Base-by-base conservation (phyloP, 2,888 invertebrate genomes). In the Helicoverpa assulta region DNA sequence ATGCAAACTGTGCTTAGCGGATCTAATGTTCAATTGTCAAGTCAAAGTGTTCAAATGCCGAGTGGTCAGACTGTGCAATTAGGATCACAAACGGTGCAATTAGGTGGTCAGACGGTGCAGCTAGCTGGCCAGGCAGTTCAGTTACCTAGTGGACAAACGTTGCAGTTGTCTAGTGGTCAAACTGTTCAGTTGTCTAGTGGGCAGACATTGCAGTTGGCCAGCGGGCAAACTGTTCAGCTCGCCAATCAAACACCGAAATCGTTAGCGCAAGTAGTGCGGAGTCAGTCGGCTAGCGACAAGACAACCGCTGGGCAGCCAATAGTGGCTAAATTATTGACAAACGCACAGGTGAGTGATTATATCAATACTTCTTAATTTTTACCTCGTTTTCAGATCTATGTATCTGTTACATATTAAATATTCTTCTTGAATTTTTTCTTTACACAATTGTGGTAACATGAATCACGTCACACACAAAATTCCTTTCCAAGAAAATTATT, bases 301-400 rank as follows among this genome's bases (percentile, higher is more conserved):
- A 47, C 91, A n/a, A 43, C 74, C 8, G 59, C 77, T 5, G 82
- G 87, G 85, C 96, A 95, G 86, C 97, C 97, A 5, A 96, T 97
- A 37, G 96, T 98, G 51, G 97, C 98, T 0, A 97, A 98, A 89
- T 96, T 98, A 19, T 92, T 98, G 29, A 97, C 98, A 7, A 97
- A 97, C 88, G 96, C 97, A 55, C 96, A 96, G 94, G 97, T 96
- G 91, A 89, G 66, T 59, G n/a, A 65, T 40, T 50, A 59, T 50
- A n/a, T n/a, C 26, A 56, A 18, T 16, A 70, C 1, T 16, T 59
- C 16, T n/a, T n/a, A 26, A 47, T 47, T n/a, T 47, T 47, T 47
- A 47, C 16, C n/a, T n/a, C 10, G 10, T 6, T 7, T 33, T 33
- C 33, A 33, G 33, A 33, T 33, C 29, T 2, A 5, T 29, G 0